These are phyloP conservation scores for Zelleria hepariella DNA, from an alignment of 2,888 invertebrate genomes.

Conservation along the genomic window DNA sequence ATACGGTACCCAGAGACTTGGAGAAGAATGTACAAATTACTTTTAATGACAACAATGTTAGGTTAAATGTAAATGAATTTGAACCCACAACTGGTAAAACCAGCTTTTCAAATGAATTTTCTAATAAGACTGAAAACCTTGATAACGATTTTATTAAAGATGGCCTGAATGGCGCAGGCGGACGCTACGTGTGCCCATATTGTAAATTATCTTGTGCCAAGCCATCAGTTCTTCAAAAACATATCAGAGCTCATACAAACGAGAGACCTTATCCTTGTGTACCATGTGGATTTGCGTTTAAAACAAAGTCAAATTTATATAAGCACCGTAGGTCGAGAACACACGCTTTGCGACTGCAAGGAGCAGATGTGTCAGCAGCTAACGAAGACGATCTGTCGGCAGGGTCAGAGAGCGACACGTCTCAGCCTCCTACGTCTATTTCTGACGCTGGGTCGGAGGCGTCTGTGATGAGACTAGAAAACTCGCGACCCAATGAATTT, in stretches of 20 bases:
- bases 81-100: constrained; percentile 67
- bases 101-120: constrained; percentile 68
- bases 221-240: constrained; percentile 94
- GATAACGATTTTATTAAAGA: constrained; percentile 68
- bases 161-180: constrained; percentile 58
- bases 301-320: constrained; percentile 93
- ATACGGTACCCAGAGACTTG: constrained; percentile 30
- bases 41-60: constrained; percentile 59
- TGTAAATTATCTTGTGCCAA: constrained; percentile 92
- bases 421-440: constrained; percentile 50
- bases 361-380: constrained; percentile 65
- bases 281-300: constrained; percentile 92
- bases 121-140: constrained; percentile 69
- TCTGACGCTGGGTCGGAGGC: constrained; percentile 58
- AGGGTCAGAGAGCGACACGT: constrained; percentile 73
- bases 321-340: constrained; percentile 88
- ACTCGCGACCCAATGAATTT: constrained; percentile 47
- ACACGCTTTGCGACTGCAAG: constrained; percentile 77
- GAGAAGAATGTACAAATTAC: constrained; percentile 71
- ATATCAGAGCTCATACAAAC: constrained; percentile 93
- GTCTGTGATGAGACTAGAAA: constrained; percentile 47
- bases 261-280: constrained; percentile 93
- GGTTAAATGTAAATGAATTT: constrained; percentile 64
- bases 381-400: constrained; percentile 73
- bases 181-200: constrained; percentile 88